These are phyloP conservation scores for Cerastis leucographa DNA, from an alignment of 2,888 invertebrate genomes.

Conservation along the genomic window DNA sequence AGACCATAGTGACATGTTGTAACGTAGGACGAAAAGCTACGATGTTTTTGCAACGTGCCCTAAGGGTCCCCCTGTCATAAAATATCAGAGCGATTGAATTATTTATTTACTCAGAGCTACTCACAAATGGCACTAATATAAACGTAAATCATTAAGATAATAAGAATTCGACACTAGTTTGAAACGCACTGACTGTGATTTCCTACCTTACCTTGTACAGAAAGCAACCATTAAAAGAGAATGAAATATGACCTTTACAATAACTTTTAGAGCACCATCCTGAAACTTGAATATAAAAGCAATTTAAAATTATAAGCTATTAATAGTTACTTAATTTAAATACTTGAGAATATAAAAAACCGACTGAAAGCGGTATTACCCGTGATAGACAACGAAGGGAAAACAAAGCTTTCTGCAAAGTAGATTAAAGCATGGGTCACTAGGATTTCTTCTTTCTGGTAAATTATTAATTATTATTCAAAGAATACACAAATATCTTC, in stretches of 20 bases:
- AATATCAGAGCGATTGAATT: background rate
- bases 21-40: constrained; percentile 74
- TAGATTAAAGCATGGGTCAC: background rate
- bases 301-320: background rate
- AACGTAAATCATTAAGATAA: background rate
- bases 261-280: background rate
- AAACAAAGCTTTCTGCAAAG: background rate
- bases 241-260: background rate
- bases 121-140: background rate
- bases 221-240: background rate
- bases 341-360: background rate
- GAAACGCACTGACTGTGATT: background rate
- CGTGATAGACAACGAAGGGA: background rate
- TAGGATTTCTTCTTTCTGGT: background rate
- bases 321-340: background rate
- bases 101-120: background rate
- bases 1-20: constrained; percentile 72
- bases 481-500: constrained; percentile 1
- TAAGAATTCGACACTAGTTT: background rate
- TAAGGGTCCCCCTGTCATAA: constrained; percentile 61
- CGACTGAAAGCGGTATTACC: background rate
- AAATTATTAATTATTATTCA: constrained; percentile 12
- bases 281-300: background rate
- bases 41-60: constrained; percentile 64
- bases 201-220: background rate